phyloP scores from a whole-genome alignment of 2,888 invertebrate genomes.

The Latheticus oryzae region DNA sequence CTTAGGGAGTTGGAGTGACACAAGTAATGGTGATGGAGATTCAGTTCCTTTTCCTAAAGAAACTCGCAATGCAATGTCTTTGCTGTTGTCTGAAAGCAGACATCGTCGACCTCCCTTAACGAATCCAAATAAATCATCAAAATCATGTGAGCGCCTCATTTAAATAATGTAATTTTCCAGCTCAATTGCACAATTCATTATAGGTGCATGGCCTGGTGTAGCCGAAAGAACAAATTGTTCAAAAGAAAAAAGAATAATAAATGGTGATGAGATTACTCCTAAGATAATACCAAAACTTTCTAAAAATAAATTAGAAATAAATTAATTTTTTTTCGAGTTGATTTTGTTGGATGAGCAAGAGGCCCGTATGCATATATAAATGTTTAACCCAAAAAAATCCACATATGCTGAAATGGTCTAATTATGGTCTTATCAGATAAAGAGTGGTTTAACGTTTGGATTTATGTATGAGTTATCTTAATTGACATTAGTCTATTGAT shows the following conservation, averaged over 20 bases:
- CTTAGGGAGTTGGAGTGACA: constrained; percentile 24
- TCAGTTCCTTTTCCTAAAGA: constrained; percentile 30
- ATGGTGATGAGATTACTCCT: constrained; percentile 3
- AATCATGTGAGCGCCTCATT: constrained; percentile 3
- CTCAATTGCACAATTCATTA: constrained; percentile 3
- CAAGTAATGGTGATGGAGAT: not conserved
- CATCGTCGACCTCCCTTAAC: constrained; percentile 6
- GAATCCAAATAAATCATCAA: constrained; percentile 1
- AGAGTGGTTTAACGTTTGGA: no score
- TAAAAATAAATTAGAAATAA: constrained; percentile 33
- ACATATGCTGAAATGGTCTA: constrained; percentile 22
- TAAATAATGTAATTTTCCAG: not conserved
- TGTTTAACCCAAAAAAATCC: constrained; percentile 20
- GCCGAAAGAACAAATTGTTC: constrained; percentile 21
- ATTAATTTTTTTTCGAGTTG: constrained; percentile 24
- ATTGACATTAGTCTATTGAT: no score
- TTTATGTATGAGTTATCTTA: constrained; percentile 5
- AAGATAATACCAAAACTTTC: constrained; percentile 30
- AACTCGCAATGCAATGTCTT: constrained; percentile 33
- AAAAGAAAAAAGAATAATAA: constrained; percentile 21
- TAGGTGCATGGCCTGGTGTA: constrained; percentile 27
- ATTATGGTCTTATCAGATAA: constrained; percentile 11
- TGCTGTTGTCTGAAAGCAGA: constrained; percentile 1
- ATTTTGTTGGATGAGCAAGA: constrained; percentile 26
- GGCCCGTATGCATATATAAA: constrained; percentile 23